Evolutionary conservation across 1,140 invertebrate species (phyloP).

Genomic region (Drosophila busckii): DNA sequence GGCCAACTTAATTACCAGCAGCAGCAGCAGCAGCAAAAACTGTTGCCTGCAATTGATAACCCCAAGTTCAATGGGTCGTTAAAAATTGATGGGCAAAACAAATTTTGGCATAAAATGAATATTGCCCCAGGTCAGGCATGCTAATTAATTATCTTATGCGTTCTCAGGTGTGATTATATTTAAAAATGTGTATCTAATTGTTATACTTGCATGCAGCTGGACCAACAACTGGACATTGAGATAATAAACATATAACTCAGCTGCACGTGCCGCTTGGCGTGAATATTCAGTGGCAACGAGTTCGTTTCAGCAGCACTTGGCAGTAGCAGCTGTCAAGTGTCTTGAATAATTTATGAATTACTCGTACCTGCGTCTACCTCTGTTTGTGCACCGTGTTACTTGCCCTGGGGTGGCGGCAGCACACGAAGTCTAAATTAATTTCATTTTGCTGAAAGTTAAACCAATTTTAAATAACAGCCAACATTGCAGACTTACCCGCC

Average conservation of each 20-base stretch:
- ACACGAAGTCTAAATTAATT: constrained; percentile 48
- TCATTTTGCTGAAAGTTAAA: constrained; percentile 20
- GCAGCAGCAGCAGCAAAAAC: constrained; percentile 12
- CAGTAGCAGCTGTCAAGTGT: constrained; percentile 68
- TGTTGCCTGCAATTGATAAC: constrained; percentile 48
- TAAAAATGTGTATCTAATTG: no score
- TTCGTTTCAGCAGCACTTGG: constrained; percentile 29
- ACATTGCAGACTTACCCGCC: no score
- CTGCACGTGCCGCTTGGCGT: constrained; percentile 12
- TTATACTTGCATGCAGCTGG: no score
- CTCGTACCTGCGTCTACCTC: constrained; percentile 35
- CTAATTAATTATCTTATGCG: no score
- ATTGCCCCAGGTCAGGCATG: constrained; percentile 41
- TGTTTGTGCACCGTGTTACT: no score
- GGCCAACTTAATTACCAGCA: constrained; percentile 70
- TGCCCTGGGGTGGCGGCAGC: neutral
- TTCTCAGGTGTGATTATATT: constrained; percentile 9
- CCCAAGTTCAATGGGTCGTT: constrained; percentile 53
- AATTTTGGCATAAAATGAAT: constrained; percentile 37
- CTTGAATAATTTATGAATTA: constrained; percentile 69
- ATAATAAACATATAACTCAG: constrained; percentile 14
- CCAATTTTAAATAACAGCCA: constrained; percentile 7
- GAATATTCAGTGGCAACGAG: constrained; percentile 6
- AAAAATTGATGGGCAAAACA: constrained; percentile 58
- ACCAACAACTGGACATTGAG: no score